Evolutionary conservation across 35 echinoderm and acorn worm species (phyloP).

Genomic region (Antedon bifida): DNA sequence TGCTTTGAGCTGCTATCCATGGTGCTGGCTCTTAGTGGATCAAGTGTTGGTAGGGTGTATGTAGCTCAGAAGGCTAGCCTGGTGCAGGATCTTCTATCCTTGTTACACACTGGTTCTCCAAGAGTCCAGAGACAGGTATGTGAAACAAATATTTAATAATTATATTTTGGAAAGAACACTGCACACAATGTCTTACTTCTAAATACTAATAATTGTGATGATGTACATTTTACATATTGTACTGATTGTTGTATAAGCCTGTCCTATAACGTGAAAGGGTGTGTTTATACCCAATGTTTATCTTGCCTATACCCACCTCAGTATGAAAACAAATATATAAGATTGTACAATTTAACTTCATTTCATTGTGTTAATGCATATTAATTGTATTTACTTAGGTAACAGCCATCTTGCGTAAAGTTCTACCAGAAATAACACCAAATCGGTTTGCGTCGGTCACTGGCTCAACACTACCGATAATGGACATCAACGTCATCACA

Average conservation of each 20-base stretch:
- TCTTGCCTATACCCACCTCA: no score
- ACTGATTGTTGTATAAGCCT: no score
- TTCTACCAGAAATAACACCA: conserved; percentile 74
- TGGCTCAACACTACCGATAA: conserved; percentile 44
- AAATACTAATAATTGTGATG: no score
- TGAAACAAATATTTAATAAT: neutral
- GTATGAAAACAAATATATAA: no score
- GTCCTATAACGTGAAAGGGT: no score
- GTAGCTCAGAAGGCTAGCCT: conserved; percentile 74
- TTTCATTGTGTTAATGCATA: no score
- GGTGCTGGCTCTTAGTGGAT: conserved; percentile 88
- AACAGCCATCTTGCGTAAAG: conserved; percentile 59
- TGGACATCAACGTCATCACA: conserved; percentile 50
- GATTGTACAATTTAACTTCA: no score
- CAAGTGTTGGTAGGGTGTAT: conserved; percentile 76
- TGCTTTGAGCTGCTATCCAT: conserved; percentile 99
- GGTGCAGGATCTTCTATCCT: conserved; percentile 65
- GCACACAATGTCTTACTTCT: neutral
- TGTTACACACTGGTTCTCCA: conserved; percentile 85
- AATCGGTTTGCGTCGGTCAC: conserved; percentile 58
- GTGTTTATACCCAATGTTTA: no score
- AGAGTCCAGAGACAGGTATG: conserved; percentile 92
- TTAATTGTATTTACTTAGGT: conserved; percentile 27
- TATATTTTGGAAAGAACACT: neutral
- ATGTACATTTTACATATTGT: no score